Base-by-base conservation (phyloP, 2,888 invertebrate genomes). In the Polydrusus tereticollis region DNA sequence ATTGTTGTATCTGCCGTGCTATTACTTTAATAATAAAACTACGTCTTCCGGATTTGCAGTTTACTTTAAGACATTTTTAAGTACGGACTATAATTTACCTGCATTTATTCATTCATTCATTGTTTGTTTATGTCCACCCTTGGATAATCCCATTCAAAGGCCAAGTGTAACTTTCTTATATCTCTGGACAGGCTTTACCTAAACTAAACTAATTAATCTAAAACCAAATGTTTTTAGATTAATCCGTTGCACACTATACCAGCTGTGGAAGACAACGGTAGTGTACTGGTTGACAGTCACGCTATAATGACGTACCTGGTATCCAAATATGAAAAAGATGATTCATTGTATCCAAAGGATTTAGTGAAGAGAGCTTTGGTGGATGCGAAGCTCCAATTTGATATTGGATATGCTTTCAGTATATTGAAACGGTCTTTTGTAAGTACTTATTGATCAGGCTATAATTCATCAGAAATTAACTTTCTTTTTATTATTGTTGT, bases 241-340 rank as follows among this genome's bases (percentile, higher is more conserved):
- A 92, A 91, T 80, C 90, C 90, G 1, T 86, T 90, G 43, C 89
- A 89, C 76, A 88, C 90, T 77, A 88, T 93, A 18, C 93, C 93
- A 21, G 89, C 89, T 0, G 79, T 93, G 76, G 84, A 88, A 36
- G 88, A 89, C 55, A 87, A 88, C 68, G 86, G 88, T 12, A 84
- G 87, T 10, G 87, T 87, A 38, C 82, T 90, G 8, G 86, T 86
- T 84, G 93, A 93, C 80, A 92, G 92, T 72, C 91, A 92, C 78
- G 91, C 90, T 0, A 92, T 92, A 77, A 86, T 84, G 55, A 81
- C 88, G 0, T 92, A 92, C 80, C 83, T 93, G 66, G 89, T 90
- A 41, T 87, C 85, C 55, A 89, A 89, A 80, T 91, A 90, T 76
- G 87, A 85, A 23, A 84, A 85, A 14, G 85, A 87, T 52, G 88